Evolutionary conservation across 1,140 invertebrate species (phyloP).

Genomic region (Drosophila arawakana): DNA sequence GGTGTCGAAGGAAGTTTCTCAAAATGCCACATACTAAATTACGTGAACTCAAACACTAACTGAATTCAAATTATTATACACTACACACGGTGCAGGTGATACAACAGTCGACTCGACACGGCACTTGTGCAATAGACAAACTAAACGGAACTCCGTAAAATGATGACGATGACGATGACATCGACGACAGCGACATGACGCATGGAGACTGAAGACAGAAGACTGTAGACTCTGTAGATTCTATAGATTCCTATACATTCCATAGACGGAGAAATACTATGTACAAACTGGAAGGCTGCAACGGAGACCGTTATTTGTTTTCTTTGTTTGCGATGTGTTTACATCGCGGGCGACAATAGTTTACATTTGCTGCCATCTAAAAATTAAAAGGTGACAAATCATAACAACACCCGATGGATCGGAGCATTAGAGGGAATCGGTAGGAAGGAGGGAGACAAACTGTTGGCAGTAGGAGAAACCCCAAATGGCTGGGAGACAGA

Average conservation of each 20-base stretch:
- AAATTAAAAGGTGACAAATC: conserved; percentile 78
- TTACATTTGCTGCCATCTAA: conserved; percentile 76
- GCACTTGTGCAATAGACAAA: conserved; percentile 10
- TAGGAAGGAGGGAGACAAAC: neutral
- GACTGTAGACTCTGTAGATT: conserved; percentile 12
- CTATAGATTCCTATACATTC: neutral
- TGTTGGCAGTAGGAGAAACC: neutral
- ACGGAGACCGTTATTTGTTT: conserved; percentile 64
- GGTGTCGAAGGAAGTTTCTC: conserved; percentile 28
- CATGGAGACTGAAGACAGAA: conserved; percentile 27
- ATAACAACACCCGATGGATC: conserved; percentile 60
- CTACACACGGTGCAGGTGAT: conserved; percentile 37
- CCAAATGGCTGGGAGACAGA: conserved; percentile 12
- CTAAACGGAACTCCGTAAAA: conserved; percentile 34
- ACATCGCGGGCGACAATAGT: conserved; percentile 72
- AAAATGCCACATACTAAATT: conserved; percentile 10
- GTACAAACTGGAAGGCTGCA: conserved; percentile 14
- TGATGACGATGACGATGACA: conserved; percentile 17
- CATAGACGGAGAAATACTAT: neutral
- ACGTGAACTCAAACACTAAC: neutral
- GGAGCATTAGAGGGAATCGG: neutral
- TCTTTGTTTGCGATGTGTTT: conserved; percentile 63
- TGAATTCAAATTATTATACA: neutral
- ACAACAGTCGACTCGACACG: conserved; percentile 20
- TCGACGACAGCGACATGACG: conserved; percentile 44